These are phyloP conservation scores for Chromoteleia sp. DNA, from an alignment of 2,888 invertebrate genomes.

Conservation along the genomic window DNA sequence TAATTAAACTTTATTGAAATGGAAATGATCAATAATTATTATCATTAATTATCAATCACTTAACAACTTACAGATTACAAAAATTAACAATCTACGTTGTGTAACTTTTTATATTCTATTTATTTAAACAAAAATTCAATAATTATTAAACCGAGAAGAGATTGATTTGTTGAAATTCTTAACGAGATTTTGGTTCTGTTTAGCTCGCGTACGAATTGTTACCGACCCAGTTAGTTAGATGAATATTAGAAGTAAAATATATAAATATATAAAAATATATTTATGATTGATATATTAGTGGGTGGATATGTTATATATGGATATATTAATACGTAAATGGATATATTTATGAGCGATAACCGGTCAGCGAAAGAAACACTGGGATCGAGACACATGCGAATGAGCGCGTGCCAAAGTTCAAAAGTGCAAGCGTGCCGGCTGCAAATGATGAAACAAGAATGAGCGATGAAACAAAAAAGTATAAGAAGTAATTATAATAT, in stretches of 20 bases:
- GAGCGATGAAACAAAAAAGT: constrained; percentile 48
- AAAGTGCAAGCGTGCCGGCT: constrained; percentile 72
- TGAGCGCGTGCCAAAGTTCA: constrained; percentile 74
- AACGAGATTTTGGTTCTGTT: constrained; percentile 26
- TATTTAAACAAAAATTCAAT: constrained; percentile 9
- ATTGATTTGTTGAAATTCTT: constrained; percentile 27
- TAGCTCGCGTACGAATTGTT: constrained; percentile 34
- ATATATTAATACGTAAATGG: constrained; percentile 57
- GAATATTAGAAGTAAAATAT: constrained; percentile 43
- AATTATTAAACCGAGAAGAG: neutral
- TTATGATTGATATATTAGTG: constrained; percentile 61
- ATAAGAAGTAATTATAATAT: constrained; percentile 33
- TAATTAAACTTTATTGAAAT: neutral
- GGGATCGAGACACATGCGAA: constrained; percentile 48
- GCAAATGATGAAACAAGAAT: constrained; percentile 45
- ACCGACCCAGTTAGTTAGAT: constrained; percentile 51
- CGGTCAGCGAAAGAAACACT: constrained; percentile 15
- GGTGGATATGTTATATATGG: constrained; percentile 62
- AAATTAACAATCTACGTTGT: neutral
- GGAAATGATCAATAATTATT: neutral
- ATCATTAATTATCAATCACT: neutral
- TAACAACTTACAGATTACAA: neutral
- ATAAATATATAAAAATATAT: constrained; percentile 47
- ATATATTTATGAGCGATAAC: constrained; percentile 55
- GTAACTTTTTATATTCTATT: constrained; percentile 28